Base-by-base conservation (phyloP, 2,888 invertebrate species). In the Cinara cedri region DNA sequence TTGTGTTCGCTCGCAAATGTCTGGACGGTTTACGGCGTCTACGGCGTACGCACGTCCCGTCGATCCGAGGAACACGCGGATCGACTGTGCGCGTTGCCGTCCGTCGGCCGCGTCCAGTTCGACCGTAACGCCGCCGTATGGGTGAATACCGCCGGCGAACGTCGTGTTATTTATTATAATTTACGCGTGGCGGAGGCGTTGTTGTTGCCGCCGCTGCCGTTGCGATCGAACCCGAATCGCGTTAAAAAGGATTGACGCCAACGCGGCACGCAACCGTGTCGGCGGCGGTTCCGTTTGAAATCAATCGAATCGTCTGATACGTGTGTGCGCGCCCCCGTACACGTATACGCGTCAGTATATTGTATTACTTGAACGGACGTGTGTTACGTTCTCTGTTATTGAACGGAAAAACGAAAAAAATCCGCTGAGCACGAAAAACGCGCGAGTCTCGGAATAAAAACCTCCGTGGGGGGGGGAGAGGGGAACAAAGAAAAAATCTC, bases 161-260 rank as follows among this genome's bases (percentile, higher is more conserved):
- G 14, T 3, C 49, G n/a, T 42, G 42, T 63, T 42, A 19, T 13
- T 42, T 57, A 55, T 57, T 57, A 57, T 72, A 24, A 24, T 46
- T 6, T 26, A 8, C n/a, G n/a, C n/a, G n/a, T n/a, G n/a, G n/a
- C n/a, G n/a, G n/a, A n/a, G n/a, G n/a, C 6, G 34, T 6, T 34
- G 34, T 51, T 11, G 24, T 42, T 60, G 46, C 26, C 34, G 74
- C 42, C 19, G 51, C 34, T 42, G n/a, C 44, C 24, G 57, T 46
- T 76, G 26, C 54, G 66, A 66, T 65, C 55, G 46, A 55, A n/a
- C 55, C 55, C 57, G 66, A 66, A 66, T 75, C 66, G 75, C 54
- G 26, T 76, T 66, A 66, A 55, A 72, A 72, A 72, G 60, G 60
- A 72, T 62, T 62, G 74, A 75, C 74, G 63, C 76, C 55, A 66